phyloP scores from a whole-genome alignment of 53 echinoderm and acorn worm species.

The Crossaster papposus region DNA sequence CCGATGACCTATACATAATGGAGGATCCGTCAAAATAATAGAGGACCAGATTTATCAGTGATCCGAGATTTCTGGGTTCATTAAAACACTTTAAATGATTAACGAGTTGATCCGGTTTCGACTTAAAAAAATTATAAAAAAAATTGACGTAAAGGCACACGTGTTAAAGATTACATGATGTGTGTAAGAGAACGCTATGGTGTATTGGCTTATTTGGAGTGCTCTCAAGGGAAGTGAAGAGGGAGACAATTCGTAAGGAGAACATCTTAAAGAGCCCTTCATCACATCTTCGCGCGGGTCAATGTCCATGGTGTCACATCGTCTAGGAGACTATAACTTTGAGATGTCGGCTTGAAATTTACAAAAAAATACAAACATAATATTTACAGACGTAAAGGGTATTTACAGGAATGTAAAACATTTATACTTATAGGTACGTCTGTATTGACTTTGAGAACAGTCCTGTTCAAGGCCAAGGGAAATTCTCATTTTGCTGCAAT shows the following conservation, averaged over 20 bases:
- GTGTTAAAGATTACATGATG: neutral
- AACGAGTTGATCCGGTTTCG: neutral
- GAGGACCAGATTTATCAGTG: neutral
- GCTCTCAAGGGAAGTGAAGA: neutral
- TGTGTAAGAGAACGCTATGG: neutral
- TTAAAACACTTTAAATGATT: slow-evolving; percentile 1
- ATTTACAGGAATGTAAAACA: too few species aligned
- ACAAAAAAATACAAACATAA: neutral
- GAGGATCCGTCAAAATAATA: neutral
- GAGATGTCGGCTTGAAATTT: neutral
- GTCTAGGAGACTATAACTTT: neutral
- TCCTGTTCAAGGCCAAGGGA: too few species aligned
- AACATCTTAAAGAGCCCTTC: neutral
- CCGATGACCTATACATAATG: neutral
- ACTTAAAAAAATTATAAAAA: neutral
- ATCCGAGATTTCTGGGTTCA: neutral
- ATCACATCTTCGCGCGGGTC: neutral
- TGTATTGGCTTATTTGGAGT: neutral
- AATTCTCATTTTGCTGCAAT: too few species aligned
- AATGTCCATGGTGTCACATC: neutral
- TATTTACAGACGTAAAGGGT: too few species aligned
- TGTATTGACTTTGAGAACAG: neutral
- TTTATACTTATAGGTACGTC: neutral
- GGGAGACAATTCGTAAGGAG: neutral
- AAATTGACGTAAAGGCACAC: neutral